These are phyloP conservation scores for Apus apus DNA, from an alignment of 2,113 vertebrate genomes.

Conservation along the genomic window DNA sequence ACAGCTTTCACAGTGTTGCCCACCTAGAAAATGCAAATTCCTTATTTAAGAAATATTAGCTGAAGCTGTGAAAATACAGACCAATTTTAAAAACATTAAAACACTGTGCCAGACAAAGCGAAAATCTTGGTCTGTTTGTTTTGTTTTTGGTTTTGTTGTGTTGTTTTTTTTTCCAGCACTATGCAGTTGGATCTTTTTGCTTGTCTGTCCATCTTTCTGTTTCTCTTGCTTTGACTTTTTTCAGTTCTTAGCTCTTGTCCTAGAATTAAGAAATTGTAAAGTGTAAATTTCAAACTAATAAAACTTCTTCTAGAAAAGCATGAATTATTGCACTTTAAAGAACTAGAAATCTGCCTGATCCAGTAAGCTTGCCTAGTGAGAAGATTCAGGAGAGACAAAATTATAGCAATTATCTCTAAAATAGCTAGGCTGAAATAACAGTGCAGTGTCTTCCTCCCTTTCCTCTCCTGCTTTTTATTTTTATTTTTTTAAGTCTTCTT, in stretches of 20 bases:
- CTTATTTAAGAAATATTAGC: slow-evolving; percentile 52
- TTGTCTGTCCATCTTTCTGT: not conserved
- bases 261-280: slow-evolving; percentile 4
- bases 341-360: not conserved
- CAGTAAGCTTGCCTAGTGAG: not conserved
- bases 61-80: slow-evolving; percentile 48
- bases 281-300: slow-evolving; percentile 33
- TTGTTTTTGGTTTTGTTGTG: no score
- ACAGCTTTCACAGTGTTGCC: slow-evolving; percentile 60
- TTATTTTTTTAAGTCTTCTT: not conserved
- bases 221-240: not conserved
- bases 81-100: slow-evolving; percentile 19
- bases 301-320: not conserved
- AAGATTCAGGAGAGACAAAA: slow-evolving; percentile 33
- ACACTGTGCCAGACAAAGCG: not conserved
- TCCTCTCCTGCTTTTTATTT: not conserved
- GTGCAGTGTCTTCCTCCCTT: not conserved
- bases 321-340: not conserved
- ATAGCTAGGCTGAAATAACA: not conserved
- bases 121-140: not conserved
- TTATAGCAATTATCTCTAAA: slow-evolving; percentile 35
- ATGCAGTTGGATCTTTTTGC: not conserved
- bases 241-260: not conserved
- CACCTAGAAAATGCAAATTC: slow-evolving; percentile 60
- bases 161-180: not conserved